These are phyloP conservation scores for Cataglyphis albicans DNA, from an alignment of 2,888 invertebrate species.

Conservation along the genomic window DNA sequence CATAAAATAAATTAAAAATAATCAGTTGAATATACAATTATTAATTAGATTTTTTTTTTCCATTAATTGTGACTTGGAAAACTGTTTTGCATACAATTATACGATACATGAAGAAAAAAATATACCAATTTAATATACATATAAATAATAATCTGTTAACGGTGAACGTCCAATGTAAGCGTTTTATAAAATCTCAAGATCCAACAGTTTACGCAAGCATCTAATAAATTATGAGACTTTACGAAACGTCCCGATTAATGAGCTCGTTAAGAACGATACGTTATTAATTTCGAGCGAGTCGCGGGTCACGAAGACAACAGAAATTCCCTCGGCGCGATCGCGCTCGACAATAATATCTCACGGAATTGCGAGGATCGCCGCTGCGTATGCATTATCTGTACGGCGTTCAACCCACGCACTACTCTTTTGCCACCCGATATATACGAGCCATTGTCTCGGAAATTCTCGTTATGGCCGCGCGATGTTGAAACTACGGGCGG, in stretches of 20 bases:
- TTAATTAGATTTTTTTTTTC: not conserved
- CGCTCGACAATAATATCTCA: conserved; percentile 57
- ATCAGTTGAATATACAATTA: not conserved
- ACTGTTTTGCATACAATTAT: not conserved
- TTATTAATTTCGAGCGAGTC: conserved; percentile 73
- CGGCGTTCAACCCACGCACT: conserved; percentile 75
- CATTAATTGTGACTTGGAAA: not conserved
- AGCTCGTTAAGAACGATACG: conserved; percentile 71
- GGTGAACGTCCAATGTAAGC: not conserved
- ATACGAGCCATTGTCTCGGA: conserved; percentile 79
- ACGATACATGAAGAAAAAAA: not conserved
- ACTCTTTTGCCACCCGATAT: conserved; percentile 80
- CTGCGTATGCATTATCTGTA: conserved; percentile 61
- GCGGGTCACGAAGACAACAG: conserved; percentile 67
- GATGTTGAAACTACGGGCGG: conserved; percentile 76
- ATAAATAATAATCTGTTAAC: not conserved
- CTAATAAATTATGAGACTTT: conserved; percentile 1
- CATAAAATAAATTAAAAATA: not conserved
- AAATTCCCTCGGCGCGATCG: conserved; percentile 66
- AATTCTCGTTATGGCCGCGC: conserved; percentile 75
- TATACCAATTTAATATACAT: not conserved
- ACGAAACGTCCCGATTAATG: conserved; percentile 71
- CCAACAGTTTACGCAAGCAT: not conserved
- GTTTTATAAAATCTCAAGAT: not conserved
- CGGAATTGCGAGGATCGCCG: conserved; percentile 46